phyloP scores from a whole-genome alignment of 2,888 invertebrate genomes.

The Lepas anatifera region DNA sequence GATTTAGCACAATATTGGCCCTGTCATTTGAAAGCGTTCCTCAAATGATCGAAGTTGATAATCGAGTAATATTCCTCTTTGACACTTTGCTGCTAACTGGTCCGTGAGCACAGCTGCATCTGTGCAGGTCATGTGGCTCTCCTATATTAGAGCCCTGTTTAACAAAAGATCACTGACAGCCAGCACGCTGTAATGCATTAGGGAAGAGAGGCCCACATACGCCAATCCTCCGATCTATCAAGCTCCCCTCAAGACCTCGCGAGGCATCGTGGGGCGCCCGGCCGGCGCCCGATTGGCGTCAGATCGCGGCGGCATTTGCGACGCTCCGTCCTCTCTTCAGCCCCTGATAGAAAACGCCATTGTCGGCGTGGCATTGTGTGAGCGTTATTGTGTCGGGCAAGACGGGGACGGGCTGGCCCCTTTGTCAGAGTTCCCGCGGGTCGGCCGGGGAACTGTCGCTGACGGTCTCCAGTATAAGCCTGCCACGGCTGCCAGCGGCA shows the following conservation, averaged over 20 bases:
- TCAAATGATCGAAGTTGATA: too few species aligned
- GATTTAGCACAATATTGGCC: too few species aligned
- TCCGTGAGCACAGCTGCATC: too few species aligned
- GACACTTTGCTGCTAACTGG: too few species aligned
- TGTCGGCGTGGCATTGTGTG: not conserved
- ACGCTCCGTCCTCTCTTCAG: not conserved
- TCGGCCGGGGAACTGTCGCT: not conserved
- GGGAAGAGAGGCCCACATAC: not conserved
- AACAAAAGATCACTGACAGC: too few species aligned
- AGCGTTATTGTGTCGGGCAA: constrained; percentile 2
- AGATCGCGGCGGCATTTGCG: not conserved
- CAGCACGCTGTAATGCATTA: too few species aligned
- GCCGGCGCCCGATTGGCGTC: constrained; percentile 2
- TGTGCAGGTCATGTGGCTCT: too few species aligned
- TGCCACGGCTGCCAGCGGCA: too few species aligned
- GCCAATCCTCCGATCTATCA: not conserved
- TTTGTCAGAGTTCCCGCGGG: not conserved
- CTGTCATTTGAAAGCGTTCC: too few species aligned
- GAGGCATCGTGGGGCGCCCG: not conserved
- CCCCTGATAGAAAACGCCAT: not conserved
- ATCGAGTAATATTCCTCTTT: too few species aligned
- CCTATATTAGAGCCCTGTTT: too few species aligned
- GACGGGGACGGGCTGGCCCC: constrained; percentile 7
- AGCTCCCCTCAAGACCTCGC: not conserved
- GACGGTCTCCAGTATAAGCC: too few species aligned